These are phyloP conservation scores for Lasaia peninsularis DNA, from an alignment of 1,140 invertebrate genomes.

Conservation along the genomic window DNA sequence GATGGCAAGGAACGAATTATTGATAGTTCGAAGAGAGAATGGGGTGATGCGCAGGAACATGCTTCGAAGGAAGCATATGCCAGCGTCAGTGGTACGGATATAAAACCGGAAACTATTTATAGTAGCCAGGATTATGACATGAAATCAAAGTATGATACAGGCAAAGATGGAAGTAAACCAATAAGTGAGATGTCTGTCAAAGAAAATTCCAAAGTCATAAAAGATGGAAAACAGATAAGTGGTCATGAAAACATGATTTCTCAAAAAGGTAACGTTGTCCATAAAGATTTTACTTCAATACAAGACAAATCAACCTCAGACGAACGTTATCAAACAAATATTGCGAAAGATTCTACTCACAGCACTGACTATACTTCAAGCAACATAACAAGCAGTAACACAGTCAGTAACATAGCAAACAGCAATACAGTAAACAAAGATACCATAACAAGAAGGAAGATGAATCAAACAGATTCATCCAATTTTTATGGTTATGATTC, in stretches of 20 bases:
- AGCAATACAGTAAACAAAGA: conserved; percentile 29
- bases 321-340: conserved; percentile 21
- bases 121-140: conserved; percentile 73
- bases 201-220: conserved; percentile 61
- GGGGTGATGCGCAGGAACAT: conserved; percentile 69
- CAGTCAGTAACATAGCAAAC: conserved; percentile 18
- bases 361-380: conserved; percentile 3
- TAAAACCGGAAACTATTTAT: conserved; percentile 73
- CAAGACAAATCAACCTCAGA: conserved; percentile 33
- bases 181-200: conserved; percentile 51
- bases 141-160: conserved; percentile 76
- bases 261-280: conserved; percentile 54
- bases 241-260: conserved; percentile 51
- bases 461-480: conserved; percentile 60
- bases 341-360: neutral
- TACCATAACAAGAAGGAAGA: conserved; percentile 37
- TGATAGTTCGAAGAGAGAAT: conserved; percentile 76
- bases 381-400: conserved; percentile 21
- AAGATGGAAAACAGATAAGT: conserved; percentile 59
- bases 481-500: conserved; percentile 67
- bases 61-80: conserved; percentile 73
- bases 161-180: conserved; percentile 67
- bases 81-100: conserved; percentile 72
- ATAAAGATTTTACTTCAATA: conserved; percentile 44
- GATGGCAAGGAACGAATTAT: conserved; percentile 80